Evolutionary conservation across 2,888 invertebrate species (phyloP).

Genomic region (Craniophora ligustri): DNA sequence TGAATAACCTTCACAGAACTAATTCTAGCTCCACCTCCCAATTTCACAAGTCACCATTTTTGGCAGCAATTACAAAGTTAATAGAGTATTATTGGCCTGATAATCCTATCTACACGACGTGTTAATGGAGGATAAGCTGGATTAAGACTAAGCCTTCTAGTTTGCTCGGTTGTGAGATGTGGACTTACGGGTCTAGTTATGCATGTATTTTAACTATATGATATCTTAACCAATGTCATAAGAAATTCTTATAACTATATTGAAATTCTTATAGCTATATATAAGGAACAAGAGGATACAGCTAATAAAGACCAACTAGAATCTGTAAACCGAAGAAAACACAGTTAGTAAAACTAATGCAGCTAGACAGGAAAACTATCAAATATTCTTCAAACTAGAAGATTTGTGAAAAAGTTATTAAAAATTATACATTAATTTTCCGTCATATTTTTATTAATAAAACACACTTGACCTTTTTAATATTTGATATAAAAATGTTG

Average conservation of each 20-base stretch:
- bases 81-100: constrained; percentile 32
- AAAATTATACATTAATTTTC: background rate
- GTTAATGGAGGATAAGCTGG: constrained; percentile 42
- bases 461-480: constrained; percentile 6
- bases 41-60: constrained; percentile 51
- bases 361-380: background rate
- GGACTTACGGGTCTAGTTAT: constrained; percentile 16
- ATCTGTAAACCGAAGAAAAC: too few relatives aligned
- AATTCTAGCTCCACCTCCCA: constrained; percentile 12
- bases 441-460: background rate
- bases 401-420: too few relatives aligned
- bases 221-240: background rate
- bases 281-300: too few relatives aligned
- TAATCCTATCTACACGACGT: constrained; percentile 49
- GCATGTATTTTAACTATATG: background rate
- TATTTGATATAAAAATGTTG: constrained; percentile 4
- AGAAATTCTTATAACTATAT: too few relatives aligned
- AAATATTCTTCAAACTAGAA: background rate
- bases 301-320: too few relatives aligned
- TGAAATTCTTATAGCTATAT: too few relatives aligned
- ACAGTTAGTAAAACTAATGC: too few relatives aligned
- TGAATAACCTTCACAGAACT: constrained; percentile 21
- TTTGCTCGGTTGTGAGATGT: constrained; percentile 7
- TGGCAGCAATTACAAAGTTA: constrained; percentile 39
- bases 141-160: constrained; percentile 28